Evolutionary conservation across 1,140 invertebrate genomes (phyloP).

Genomic region (Drosophila insularis): DNA sequence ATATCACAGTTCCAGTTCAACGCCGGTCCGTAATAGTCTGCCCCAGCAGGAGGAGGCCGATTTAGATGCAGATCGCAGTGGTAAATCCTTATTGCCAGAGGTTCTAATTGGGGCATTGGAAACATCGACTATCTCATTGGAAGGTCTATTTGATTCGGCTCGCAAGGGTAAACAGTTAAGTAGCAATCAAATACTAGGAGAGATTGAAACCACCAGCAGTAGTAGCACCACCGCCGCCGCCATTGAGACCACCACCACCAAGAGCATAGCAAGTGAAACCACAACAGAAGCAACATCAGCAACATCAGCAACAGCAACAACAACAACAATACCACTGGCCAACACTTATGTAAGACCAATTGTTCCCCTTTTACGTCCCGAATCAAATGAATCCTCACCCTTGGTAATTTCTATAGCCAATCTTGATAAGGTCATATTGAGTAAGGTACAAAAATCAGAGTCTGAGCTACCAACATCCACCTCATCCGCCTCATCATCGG

Average conservation of each 20-base stretch:
- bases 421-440: constrained; percentile 82
- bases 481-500: constrained; percentile 21
- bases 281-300: background rate
- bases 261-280: too few relatives aligned
- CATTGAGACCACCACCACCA: constrained; percentile 16
- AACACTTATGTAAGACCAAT: constrained; percentile 76
- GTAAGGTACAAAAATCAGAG: constrained; percentile 69
- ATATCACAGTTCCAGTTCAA: constrained; percentile 17
- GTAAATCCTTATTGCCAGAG: constrained; percentile 73
- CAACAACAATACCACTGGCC: constrained; percentile 25
- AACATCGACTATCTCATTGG: constrained; percentile 86
- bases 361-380: constrained; percentile 76
- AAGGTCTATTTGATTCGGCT: constrained; percentile 85
- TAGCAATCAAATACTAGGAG: constrained; percentile 23
- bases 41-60: constrained; percentile 32
- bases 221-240: background rate
- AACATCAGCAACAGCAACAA: background rate
- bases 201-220: background rate
- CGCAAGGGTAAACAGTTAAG: constrained; percentile 71
- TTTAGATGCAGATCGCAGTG: constrained; percentile 53
- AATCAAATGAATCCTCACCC: constrained; percentile 82
- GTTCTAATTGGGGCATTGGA: constrained; percentile 80
- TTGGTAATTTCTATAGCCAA: constrained; percentile 82
- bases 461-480: constrained; percentile 34
- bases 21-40: constrained; percentile 60